Conservation (phyloP, 2,888 invertebrate species). For the Epirrhoe alternata region DNA sequence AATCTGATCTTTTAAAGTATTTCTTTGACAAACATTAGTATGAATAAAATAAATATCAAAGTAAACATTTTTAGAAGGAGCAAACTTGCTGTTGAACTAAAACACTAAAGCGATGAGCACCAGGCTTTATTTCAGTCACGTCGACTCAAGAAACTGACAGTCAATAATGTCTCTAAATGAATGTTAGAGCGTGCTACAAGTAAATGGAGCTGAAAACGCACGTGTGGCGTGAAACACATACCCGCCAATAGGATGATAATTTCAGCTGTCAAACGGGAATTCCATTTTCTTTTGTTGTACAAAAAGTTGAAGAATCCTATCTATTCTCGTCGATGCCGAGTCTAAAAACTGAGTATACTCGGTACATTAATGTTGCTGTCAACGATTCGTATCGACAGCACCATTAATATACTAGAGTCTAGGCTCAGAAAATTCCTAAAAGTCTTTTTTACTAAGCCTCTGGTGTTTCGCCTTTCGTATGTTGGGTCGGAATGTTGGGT, state of each 20-base stretch:
- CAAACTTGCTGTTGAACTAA: neutral
- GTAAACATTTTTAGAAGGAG: neutral
- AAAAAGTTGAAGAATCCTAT: neutral
- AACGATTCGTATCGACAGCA: neutral
- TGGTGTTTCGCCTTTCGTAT: no score
- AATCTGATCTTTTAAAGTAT: no score
- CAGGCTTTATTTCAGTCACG: conserved; percentile 1
- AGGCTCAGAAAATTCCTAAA: neutral
- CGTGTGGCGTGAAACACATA: conserved; percentile 12
- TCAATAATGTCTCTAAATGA: conserved; percentile 9
- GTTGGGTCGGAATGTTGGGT: no score
- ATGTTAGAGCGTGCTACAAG: conserved; percentile 5
- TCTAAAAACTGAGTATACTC: neutral
- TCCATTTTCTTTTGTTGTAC: conserved; percentile 20
- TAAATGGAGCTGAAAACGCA: conserved; percentile 16
- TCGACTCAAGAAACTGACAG: conserved; percentile 16
- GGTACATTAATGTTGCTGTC: neutral
- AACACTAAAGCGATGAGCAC: neutral
- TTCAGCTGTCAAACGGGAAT: conserved; percentile 14
- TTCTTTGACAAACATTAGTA: no score
- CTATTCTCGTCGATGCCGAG: neutral
- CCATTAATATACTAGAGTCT: neutral
- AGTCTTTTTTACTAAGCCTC: neutral
- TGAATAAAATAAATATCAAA: neutral
- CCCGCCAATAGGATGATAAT: conserved; percentile 20